Conservation (phyloP, 2,888 invertebrate species). For the Arrhopalites spinosus region DNA sequence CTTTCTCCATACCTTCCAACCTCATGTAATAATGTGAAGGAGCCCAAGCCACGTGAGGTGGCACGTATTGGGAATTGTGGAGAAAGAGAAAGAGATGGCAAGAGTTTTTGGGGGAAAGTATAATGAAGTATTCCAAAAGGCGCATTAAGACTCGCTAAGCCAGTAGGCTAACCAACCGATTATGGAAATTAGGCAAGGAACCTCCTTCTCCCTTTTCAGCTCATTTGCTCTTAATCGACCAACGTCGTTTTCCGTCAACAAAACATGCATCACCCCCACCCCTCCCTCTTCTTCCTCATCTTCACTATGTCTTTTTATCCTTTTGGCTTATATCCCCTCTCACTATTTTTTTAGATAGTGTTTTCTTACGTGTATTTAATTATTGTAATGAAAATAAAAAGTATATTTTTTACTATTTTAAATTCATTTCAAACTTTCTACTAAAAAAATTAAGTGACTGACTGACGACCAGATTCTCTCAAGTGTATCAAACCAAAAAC, state of each 20-base stretch:
- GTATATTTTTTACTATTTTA: too few species aligned
- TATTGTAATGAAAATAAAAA: too few species aligned
- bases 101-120: constrained; percentile 15
- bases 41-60: too few species aligned
- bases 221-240: constrained; percentile 34
- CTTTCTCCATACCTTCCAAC: constrained; percentile 11
- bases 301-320: background rate
- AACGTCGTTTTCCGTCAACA: constrained; percentile 16
- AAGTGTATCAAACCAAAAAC: too few species aligned
- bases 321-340: too few species aligned
- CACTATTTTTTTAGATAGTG: too few species aligned
- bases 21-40: too few species aligned
- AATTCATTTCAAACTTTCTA: too few species aligned
- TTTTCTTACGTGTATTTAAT: too few species aligned
- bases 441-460: too few species aligned
- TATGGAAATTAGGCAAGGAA: constrained; percentile 31
- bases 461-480: too few species aligned
- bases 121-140: constrained; percentile 26
- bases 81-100: too few species aligned
- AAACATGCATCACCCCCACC: constrained; percentile 4
- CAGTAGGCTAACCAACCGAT: constrained; percentile 24
- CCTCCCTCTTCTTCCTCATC: background rate
- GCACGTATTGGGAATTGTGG: background rate
- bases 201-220: constrained; percentile 12
- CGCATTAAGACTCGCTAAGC: constrained; percentile 27